Conservation (phyloP, 2,888 invertebrate genomes). For the Amphipoea lucens region DNA sequence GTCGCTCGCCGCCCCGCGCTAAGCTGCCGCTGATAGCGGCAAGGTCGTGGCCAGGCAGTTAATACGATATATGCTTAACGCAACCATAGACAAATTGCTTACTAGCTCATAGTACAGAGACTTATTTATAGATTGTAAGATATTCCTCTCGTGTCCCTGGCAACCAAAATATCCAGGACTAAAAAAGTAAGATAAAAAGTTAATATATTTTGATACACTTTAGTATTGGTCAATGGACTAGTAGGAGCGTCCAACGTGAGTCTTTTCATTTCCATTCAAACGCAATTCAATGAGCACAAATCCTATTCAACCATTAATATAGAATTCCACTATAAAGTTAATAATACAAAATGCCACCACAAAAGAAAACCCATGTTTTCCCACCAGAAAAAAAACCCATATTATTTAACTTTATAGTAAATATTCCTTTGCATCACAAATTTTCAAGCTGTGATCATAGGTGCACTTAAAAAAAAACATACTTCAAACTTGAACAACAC, state of each 20-base stretch:
- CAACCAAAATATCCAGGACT: neutral
- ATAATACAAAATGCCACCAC: neutral
- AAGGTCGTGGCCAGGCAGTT: no score
- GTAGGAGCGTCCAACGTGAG: neutral
- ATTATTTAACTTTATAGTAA: conserved; percentile 49
- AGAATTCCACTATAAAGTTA: conserved; percentile 44
- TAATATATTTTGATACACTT: neutral
- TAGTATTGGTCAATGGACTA: conserved; percentile 11
- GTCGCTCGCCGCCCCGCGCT: no score
- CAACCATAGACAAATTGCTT: neutral
- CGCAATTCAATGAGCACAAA: conserved; percentile 42
- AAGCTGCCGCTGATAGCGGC: no score
- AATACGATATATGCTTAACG: neutral
- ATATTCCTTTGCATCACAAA: conserved; percentile 19
- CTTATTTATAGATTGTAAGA: neutral
- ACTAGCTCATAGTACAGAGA: neutral
- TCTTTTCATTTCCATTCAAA: conserved; percentile 10
- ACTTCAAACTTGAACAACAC: conserved; percentile 18
- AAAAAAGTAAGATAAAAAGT: neutral
- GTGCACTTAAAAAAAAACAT: conserved; percentile 5
- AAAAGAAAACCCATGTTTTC: conserved; percentile 1
- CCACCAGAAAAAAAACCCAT: conserved; percentile 3
- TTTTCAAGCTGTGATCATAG: conserved; percentile 40
- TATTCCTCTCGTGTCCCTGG: neutral
- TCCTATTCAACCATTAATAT: conserved; percentile 24